Base-by-base conservation (phyloP, 2,113 vertebrate genomes). In the Datnioides undecimradiatus region DNA sequence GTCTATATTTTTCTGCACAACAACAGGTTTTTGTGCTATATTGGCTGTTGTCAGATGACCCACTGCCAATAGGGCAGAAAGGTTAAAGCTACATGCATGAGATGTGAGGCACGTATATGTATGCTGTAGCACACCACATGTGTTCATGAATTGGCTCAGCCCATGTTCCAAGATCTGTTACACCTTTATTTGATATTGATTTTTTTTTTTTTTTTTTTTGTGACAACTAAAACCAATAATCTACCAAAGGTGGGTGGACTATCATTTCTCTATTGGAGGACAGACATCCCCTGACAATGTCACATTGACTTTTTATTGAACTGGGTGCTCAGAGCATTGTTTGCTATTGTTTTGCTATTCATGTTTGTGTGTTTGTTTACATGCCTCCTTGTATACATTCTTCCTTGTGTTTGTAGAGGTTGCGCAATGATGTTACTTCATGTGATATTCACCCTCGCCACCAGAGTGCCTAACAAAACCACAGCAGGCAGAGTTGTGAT, bases 241-340 rank as follows among this genome's bases (percentile, higher is more conserved):
- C 54, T 13, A 36, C 59, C 64, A 17, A 57, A 31, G 4, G 14
- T 8, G 14, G 14, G 4, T 29, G 8, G 7, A 57, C 16, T 34
- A 25, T 3, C 1, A 2, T 60, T 69, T 65, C 23, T 65, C 23
- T 60, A 0, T 62, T 66, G 36, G 19, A 58, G 19, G 2, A 13
- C 11, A 40, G 19, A 43, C 43, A 63, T 57, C 38, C 48, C 43
- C 33, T 38, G 46, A 77, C 33, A 72, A 8, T 62, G 25, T 71
- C 38, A 34, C 41, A 77, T 68, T 83, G 51, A 82, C 40, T 77
- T 76, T 75, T 55, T 75, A 49, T 79, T 80, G 27, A 80, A 54
- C 63, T 6, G 5, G 45, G 8, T 74, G 43, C 64, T 66, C 5
- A 60, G 31, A 43, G 16, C 1, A n/a, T 55, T 74, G 41, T 59